A percentile compares a stretch with the other conserved stretches of the same genome.
These are phyloP conservation scores for Dinoponera quadriceps DNA, from an alignment of 1,140 invertebrate species.

Conservation along the genomic window DNA sequence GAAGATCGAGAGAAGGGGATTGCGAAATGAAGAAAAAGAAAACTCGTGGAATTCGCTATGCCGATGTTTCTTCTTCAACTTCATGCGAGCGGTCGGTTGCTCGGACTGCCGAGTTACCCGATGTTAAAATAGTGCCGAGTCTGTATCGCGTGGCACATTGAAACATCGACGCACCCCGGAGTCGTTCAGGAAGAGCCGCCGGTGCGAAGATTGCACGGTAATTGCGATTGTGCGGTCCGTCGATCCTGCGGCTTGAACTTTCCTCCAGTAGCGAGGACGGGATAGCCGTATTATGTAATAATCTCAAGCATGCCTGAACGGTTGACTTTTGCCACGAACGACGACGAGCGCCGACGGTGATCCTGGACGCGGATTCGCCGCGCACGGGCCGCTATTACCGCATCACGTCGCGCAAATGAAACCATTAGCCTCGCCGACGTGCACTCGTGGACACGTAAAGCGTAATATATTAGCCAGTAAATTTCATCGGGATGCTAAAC, in stretches of 20 bases:
- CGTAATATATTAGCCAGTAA: constrained; percentile 67
- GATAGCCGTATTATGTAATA: constrained; percentile 63
- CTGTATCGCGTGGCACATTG: background rate
- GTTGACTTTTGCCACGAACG: constrained; percentile 43
- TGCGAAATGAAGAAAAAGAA: background rate
- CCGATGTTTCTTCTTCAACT: background rate
- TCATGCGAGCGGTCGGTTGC: background rate
- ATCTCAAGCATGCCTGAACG: constrained; percentile 20
- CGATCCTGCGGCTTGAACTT: constrained; percentile 60
- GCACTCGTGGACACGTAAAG: constrained; percentile 28
- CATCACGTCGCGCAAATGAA: constrained; percentile 59
- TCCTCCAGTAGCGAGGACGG: constrained; percentile 47
- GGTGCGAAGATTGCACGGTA: constrained; percentile 23
- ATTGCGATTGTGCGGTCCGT: constrained; percentile 48
- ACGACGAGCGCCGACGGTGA: background rate
- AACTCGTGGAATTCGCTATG: too few relatives aligned
- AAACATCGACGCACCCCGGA: background rate
- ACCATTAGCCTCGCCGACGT: constrained; percentile 51
- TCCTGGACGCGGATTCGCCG: background rate
- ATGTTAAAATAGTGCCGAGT: background rate
- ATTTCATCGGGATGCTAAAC: constrained; percentile 65
- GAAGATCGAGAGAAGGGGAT: background rate
- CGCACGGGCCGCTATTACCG: background rate
- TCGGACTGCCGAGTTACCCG: background rate
- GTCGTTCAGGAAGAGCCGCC: constrained; percentile 52